Base-by-base conservation (phyloP, 2,888 invertebrate genomes). In the Drosophila atripex region DNA sequence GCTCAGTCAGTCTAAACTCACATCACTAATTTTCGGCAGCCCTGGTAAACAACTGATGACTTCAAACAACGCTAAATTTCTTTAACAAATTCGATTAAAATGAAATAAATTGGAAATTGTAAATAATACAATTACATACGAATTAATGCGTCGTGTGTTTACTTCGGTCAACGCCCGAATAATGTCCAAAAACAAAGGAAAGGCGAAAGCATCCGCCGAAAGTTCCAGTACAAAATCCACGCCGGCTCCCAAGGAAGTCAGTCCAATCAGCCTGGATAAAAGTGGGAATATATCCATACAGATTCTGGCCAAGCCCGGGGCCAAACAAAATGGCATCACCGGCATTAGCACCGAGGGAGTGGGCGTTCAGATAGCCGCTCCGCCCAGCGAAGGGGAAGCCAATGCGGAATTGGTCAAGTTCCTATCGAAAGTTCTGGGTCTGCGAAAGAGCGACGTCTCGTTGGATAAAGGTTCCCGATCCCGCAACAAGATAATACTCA, bases 381-480 rank as follows among this genome's bases (percentile, higher is more conserved):
- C 96, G n/a, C 96, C 96, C 0, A 93, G 94, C 4, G 96, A 96
- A 86, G 96, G 96, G 3, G 95, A 96, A 91, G 96, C 96, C 11
- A 96, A 96, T 85, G 93, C 94, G 0, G 96, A 96, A 88, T 92
- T 96, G 8, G 92, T 96, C 0, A 95, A 95, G 89, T 96, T 94
- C 85, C 90, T 96, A 51, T 93, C 96, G 0, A 93, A 93, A 73
- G 91, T 95, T n/a, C 90, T 96, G 35, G 94, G 93, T 11, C 80
- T 96, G 1, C 93, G 94, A 65, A 96, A 96, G 90, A 94, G 94
- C 71, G 94, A 95, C 79, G 92, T 96, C 0, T 92, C 93, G 0
- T 89, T 96, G 53, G 95, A 95, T 53, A 88, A 93, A 90, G 94
- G 94, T 11, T 93, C 93, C 1, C 93, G 93, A 69, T 94, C 93